Evolutionary conservation across 1,140 invertebrate species (phyloP).

Genomic region (Ridgeia piscesae): DNA sequence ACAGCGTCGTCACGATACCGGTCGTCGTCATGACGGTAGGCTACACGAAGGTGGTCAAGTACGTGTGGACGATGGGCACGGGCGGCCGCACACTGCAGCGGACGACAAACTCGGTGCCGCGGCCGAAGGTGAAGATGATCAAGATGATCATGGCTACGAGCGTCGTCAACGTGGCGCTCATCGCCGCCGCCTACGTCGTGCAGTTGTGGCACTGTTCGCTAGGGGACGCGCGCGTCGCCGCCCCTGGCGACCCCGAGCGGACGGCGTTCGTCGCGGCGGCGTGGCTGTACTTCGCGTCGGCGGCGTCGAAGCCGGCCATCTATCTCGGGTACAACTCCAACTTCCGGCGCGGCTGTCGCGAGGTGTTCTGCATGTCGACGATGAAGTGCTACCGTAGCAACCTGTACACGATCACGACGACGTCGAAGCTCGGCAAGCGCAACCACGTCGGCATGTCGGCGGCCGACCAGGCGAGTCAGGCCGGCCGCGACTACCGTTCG

Average conservation of each 20-base stretch:
- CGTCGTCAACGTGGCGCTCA: slow-evolving; percentile 27
- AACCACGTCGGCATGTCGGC: slow-evolving; percentile 45
- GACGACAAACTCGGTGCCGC: slow-evolving; percentile 42
- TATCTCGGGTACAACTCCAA: slow-evolving; percentile 48
- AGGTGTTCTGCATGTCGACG: slow-evolving; percentile 49
- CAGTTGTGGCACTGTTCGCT: slow-evolving; percentile 32
- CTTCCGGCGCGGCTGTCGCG: slow-evolving; percentile 47
- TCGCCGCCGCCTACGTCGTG: slow-evolving; percentile 36
- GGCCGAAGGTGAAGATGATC: slow-evolving; percentile 49
- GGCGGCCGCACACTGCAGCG: slow-evolving; percentile 35
- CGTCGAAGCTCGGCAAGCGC: slow-evolving; percentile 40
- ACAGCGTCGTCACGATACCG: slow-evolving; percentile 36
- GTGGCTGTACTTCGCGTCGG: slow-evolving; percentile 31
- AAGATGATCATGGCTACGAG: slow-evolving; percentile 43
- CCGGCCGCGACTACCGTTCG: slow-evolving; percentile 1
- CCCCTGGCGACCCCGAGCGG: background rate
- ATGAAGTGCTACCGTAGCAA: slow-evolving; percentile 48
- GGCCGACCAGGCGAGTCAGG: slow-evolving; percentile 25
- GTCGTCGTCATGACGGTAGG: slow-evolving; percentile 29
- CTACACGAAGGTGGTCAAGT: slow-evolving; percentile 36
- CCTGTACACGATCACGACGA: slow-evolving; percentile 44
- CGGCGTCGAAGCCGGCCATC: slow-evolving; percentile 38
- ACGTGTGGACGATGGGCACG: slow-evolving; percentile 38
- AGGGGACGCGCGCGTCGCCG: background rate
- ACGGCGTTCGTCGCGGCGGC: slow-evolving; percentile 32